Evolutionary conservation across 2,888 invertebrate genomes (phyloP).

Genomic region (Lithophane ornitopus): DNA sequence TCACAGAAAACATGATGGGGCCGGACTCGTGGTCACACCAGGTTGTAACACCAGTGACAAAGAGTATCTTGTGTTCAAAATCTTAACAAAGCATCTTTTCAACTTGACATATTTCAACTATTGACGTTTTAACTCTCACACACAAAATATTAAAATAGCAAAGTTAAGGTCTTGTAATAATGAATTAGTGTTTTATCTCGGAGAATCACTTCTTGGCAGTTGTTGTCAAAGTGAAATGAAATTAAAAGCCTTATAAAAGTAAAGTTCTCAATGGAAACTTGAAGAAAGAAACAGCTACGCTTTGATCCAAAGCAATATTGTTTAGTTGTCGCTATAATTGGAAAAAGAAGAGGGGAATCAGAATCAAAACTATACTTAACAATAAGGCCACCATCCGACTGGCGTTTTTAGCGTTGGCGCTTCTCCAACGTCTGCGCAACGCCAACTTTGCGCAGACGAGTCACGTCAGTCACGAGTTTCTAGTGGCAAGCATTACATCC

Average conservation of each 20-base stretch:
- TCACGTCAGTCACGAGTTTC: no score
- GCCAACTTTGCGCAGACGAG: no score
- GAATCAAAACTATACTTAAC: not conserved
- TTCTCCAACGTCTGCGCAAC: no score
- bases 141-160: slow-evolving; percentile 12
- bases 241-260: slow-evolving; percentile 25
- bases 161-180: slow-evolving; percentile 22
- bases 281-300: slow-evolving; percentile 5
- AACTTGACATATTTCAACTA: not conserved
- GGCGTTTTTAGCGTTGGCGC: no score
- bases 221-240: slow-evolving; percentile 22
- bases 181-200: slow-evolving; percentile 7
- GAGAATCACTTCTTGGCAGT: slow-evolving; percentile 29
- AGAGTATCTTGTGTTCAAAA: not conserved
- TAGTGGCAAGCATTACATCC: no score
- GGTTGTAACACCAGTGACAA: no score
- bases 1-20: not conserved
- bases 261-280: slow-evolving; percentile 14
- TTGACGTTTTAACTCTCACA: slow-evolving; percentile 1
- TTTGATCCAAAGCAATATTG: slow-evolving; percentile 6
- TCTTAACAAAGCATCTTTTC: not conserved
- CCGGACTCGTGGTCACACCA: no score
- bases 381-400: no score
- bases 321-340: not conserved
- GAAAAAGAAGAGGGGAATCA: not conserved